Conservation (phyloP, 2,113 vertebrate genomes). For the Pycnonotus jocosus region DNA sequence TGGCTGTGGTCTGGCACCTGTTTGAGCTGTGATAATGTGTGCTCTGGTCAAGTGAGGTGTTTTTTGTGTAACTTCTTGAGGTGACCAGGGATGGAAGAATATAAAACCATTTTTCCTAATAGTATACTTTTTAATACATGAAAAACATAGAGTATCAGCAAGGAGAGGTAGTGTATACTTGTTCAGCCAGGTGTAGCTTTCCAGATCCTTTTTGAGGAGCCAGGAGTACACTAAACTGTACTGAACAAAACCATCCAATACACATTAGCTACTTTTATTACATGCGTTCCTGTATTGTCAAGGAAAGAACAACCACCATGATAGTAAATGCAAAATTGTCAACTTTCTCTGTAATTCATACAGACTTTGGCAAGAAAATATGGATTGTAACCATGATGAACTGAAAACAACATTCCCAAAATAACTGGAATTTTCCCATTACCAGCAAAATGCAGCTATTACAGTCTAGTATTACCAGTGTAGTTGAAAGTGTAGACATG, state of each 20-base stretch:
- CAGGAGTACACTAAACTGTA: background rate
- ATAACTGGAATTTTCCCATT: constrained; percentile 32
- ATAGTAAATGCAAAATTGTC: background rate
- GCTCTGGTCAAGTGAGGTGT: background rate
- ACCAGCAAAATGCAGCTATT: background rate
- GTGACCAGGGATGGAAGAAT: background rate
- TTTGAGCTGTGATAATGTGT: background rate
- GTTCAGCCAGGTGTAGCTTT: background rate
- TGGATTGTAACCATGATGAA: background rate
- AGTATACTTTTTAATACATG: background rate
- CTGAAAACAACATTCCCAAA: constrained; percentile 23
- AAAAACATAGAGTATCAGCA: background rate
- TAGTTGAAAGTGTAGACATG: background rate
- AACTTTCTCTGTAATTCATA: background rate
- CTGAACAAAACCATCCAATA: background rate
- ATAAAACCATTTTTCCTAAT: background rate
- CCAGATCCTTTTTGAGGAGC: background rate
- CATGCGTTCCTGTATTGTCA: background rate
- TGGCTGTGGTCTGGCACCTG: background rate
- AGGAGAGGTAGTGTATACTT: background rate
- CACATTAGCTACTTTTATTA: background rate
- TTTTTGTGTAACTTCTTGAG: background rate
- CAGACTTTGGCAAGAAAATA: background rate
- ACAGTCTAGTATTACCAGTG: background rate
- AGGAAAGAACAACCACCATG: background rate